Evolutionary conservation across 2,113 vertebrate species (phyloP).

Genomic region (Illadopsis cleaveri): DNA sequence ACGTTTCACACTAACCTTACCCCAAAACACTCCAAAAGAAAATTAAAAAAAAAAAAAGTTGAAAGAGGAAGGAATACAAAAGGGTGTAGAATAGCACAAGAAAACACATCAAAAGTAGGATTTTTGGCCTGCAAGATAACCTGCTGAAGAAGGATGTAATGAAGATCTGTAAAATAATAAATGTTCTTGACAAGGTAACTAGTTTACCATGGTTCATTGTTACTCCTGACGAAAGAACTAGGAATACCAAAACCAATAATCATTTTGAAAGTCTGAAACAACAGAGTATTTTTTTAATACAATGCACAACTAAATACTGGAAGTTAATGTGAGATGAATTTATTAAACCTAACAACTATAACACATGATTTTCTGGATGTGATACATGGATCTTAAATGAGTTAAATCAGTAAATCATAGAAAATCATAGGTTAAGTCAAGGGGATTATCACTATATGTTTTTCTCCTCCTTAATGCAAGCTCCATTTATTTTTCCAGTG

Average conservation of each 20-base stretch:
- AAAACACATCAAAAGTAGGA: background rate
- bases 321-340: background rate
- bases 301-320: background rate
- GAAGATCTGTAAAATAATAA: background rate
- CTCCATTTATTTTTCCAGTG: background rate
- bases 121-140: background rate
- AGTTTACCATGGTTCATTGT: background rate
- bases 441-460: background rate
- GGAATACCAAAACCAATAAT: background rate
- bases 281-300: background rate
- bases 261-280: background rate
- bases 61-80: background rate
- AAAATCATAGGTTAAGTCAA: background rate
- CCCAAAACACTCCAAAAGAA: rapidly evolving
- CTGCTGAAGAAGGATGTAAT: background rate
- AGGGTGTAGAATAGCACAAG: background rate
- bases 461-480: background rate
- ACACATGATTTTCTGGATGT: background rate
- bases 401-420: background rate
- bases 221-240: background rate
- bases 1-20: background rate
- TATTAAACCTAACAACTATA: background rate
- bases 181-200: background rate
- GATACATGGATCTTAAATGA: background rate
- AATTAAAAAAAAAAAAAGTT: background rate